Evolutionary conservation across 1,140 invertebrate genomes (phyloP).

Genomic region (Ostrea edulis): DNA sequence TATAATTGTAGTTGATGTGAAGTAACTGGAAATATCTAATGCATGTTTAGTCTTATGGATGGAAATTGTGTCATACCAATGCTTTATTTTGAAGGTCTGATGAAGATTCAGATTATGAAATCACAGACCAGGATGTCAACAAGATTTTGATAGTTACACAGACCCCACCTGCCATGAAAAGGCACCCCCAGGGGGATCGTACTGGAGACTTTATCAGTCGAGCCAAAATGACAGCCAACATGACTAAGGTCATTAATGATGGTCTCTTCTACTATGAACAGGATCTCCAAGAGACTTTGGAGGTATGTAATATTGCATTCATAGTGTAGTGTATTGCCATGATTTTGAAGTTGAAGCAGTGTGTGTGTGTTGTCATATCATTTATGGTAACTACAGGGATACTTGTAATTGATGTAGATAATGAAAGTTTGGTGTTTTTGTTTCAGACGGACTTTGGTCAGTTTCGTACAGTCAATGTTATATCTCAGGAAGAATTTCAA

Average conservation of each 20-base stretch:
- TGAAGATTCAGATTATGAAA: conserved; percentile 87
- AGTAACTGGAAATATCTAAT: neutral
- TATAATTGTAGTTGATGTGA: neutral
- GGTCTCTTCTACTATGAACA: conserved; percentile 95
- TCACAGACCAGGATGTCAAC: conserved; percentile 93
- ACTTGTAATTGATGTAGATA: neutral
- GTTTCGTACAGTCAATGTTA: conserved; percentile 94
- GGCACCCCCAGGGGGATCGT: conserved; percentile 78
- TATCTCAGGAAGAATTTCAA: conserved; percentile 92
- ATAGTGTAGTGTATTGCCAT: neutral
- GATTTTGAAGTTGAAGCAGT: neutral
- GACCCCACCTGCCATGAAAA: conserved; percentile 79
- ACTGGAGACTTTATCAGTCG: conserved; percentile 74
- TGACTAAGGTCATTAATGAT: conserved; percentile 96
- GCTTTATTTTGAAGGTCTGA: conserved; percentile 79
- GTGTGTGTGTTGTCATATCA: too few relatives aligned
- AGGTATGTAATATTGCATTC: neutral
- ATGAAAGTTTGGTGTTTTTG: conserved; percentile 34
- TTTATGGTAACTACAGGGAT: too few relatives aligned
- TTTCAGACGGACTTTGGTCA: conserved; percentile 74
- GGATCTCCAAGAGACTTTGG: conserved; percentile 69
- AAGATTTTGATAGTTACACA: conserved; percentile 98
- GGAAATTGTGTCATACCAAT: too few relatives aligned
- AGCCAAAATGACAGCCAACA: conserved; percentile 90
- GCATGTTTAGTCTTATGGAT: neutral